Evolutionary conservation across 2,888 invertebrate genomes (phyloP), one percentile per base, ranked within the genome.

Genomic region (Acleris emargana): DNA sequence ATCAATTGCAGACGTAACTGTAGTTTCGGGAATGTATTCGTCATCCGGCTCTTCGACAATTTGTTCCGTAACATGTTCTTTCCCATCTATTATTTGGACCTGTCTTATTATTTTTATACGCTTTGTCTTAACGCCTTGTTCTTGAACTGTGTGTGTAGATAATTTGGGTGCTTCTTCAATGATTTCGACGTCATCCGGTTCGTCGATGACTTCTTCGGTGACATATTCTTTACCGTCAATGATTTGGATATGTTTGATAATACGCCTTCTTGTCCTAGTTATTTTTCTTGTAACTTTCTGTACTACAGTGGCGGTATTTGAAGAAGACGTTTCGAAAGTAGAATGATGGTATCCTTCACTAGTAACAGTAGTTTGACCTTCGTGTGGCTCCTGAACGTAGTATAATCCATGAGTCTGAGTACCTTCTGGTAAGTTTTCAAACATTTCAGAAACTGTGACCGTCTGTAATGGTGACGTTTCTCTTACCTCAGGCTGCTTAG

Each of bases 151-250:
- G 58, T 82, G 83, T 18, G 80, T 75, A 4, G 66, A 66, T 6
- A 83, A 66, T 73, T 74, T 78, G 16, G 89, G 88, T 71, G 94
- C 94, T 77, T 96, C 95, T 80, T 95, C 95, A 55, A 95, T 94
- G 6, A 95, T 91, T 84, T 96, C 95, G 6, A 96, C 89, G 78
- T 96, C 96, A 80, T 96, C 97, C 0, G 97, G 97, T 83, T 97
- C 97, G 78, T 97, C 97, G 60, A 97, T 94, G 0, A 97, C 91
- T 88, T 97, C 97, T 87, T 97, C 97, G 1, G 95, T 96, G 0
- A 96, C 94, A 69, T 95, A 95, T 84, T 97, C 97, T 84, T 96
- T 95, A 0, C 97, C 97, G 81, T 97, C 95, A 68, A 97, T 94
- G 7, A 97, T 95, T 25, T 95, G 95, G 17, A 96, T 94, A 73